phyloP scores from a whole-genome alignment of 2,797 vertebrate genomes.

The Centroberyx gerrardi region DNA sequence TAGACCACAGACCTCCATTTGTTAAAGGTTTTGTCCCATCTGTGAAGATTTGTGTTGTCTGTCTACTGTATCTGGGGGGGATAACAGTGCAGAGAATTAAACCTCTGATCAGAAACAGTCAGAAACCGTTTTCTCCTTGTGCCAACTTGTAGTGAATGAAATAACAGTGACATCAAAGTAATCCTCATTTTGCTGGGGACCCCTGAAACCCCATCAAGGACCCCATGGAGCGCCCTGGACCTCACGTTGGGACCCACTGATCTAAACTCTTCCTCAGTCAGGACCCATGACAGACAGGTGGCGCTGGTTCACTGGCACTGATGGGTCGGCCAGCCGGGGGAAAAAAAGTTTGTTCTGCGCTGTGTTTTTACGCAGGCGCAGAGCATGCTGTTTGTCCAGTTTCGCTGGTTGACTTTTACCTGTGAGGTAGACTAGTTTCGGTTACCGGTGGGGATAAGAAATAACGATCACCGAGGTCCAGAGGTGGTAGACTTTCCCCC shows the following conservation, averaged over 20 bases:
- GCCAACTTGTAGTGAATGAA: not conserved
- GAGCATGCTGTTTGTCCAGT: slow-evolving; percentile 86
- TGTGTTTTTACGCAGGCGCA: slow-evolving; percentile 86
- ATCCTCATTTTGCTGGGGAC: not conserved
- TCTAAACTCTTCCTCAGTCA: not conserved
- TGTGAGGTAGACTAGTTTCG: slow-evolving; percentile 85
- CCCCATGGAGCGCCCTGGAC: not conserved
- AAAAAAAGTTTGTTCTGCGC: slow-evolving; percentile 84
- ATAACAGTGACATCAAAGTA: not conserved
- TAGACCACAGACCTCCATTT: not conserved
- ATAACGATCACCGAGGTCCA: slow-evolving; percentile 24
- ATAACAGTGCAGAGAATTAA: too few relatives aligned
- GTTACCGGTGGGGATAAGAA: slow-evolving; percentile 48
- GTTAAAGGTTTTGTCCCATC: not conserved
- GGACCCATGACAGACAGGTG: slow-evolving; percentile 73
- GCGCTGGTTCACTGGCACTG: slow-evolving; percentile 72
- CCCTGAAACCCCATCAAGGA: not conserved
- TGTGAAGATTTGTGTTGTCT: not conserved
- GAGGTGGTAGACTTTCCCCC: slow-evolving; percentile 34
- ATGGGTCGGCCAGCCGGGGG: slow-evolving; percentile 52
- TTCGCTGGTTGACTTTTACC: slow-evolving; percentile 88
- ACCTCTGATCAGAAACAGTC: too few relatives aligned
- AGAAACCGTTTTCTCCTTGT: not conserved
- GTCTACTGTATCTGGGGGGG: not conserved
- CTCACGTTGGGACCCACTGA: slow-evolving; percentile 24